phyloP scores from a whole-genome alignment of 1,140 invertebrate species.

The Eumeta japonica region DNA sequence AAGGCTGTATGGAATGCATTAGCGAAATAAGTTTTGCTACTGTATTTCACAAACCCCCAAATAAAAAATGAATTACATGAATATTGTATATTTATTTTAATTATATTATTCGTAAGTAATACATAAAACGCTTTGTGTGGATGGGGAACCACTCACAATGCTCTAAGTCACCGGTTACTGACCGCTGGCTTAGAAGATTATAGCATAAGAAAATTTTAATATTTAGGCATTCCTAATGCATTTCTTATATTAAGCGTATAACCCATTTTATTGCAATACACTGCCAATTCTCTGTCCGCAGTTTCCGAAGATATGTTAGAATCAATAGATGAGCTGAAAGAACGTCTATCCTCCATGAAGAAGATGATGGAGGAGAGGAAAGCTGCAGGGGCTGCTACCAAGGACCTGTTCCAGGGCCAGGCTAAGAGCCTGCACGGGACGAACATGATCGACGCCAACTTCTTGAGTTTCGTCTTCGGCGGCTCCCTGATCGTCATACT shows the following conservation, averaged over 20 bases:
- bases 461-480: conserved; percentile 76
- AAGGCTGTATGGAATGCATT: background rate
- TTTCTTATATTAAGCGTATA: no score
- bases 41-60: background rate
- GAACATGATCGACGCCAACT: conserved; percentile 76
- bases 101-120: background rate
- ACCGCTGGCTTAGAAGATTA: no score
- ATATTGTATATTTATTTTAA: background rate
- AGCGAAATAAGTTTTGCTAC: background rate
- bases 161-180: no score
- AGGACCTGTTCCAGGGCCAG: conserved; percentile 50
- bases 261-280: no score
- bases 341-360: conserved; percentile 75
- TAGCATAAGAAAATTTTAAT: no score
- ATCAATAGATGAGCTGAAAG: conserved; percentile 76
- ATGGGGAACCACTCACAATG: no score
- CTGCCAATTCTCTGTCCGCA: conserved; percentile 18
- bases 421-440: conserved; percentile 55
- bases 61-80: conserved; percentile 1
- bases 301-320: conserved; percentile 63
- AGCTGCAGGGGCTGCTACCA: conserved; percentile 43
- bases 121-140: no score
- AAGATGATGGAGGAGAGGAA: conserved; percentile 71
- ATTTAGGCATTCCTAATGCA: no score
- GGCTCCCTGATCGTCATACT: conserved; percentile 74